Percentiles rank a stretch among this genome's conserved stretches.
Evolutionary conservation across 30 jellyfish, hydroid and myxozoan genomes (phyloP).

Genomic region (Turritopsis dohrnii): DNA sequence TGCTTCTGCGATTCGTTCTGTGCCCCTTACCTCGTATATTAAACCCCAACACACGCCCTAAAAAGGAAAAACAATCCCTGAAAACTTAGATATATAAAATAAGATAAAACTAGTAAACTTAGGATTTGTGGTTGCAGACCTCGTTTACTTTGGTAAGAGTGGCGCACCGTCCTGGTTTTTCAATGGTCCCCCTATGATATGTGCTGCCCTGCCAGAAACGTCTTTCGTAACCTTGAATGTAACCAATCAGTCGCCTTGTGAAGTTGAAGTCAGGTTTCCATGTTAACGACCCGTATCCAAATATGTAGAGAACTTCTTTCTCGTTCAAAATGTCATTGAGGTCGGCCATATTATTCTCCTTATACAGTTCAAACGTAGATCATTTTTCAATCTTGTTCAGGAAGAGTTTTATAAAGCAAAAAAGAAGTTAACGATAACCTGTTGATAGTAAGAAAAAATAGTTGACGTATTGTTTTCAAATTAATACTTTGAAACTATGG

Average conservation of each 20-base stretch:
- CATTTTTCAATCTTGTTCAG: background rate
- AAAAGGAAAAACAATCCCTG: background rate
- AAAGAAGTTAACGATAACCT: background rate
- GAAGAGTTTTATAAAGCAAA: background rate
- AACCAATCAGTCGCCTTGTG: conserved; percentile 47
- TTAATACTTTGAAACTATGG: no score
- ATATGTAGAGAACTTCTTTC: conserved; percentile 27
- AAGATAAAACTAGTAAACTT: background rate
- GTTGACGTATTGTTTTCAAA: background rate
- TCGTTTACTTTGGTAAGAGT: background rate
- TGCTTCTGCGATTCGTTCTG: conserved; percentile 49
- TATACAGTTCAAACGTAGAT: background rate
- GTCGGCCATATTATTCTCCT: background rate
- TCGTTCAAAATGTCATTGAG: background rate
- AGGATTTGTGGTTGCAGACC: background rate
- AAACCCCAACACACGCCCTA: conserved; percentile 85
- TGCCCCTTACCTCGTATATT: conserved; percentile 59
- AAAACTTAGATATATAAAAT: background rate
- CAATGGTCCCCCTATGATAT: conserved; percentile 92
- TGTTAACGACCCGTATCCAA: conserved; percentile 92
- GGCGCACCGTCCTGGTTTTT: conserved; percentile 28
- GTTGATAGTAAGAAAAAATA: background rate
- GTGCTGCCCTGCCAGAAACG: conserved; percentile 99
- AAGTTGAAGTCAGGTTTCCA: conserved; percentile 91
- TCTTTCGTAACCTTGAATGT: conserved; percentile 54